phyloP scores from a whole-genome alignment of 2,113 vertebrate species.

The Petromus typicus region DNA sequence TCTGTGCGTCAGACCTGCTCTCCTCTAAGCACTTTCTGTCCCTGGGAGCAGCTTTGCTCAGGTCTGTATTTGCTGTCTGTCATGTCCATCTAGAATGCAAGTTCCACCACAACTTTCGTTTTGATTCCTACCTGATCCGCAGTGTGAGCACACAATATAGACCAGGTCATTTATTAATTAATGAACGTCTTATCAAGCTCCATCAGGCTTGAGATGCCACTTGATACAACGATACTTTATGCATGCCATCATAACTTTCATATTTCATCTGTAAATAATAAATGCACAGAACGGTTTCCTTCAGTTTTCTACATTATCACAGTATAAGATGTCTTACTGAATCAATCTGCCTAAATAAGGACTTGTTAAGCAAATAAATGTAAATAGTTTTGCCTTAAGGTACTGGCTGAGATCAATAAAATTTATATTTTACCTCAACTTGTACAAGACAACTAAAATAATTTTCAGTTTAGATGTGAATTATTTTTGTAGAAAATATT shows the following conservation, averaged over 20 bases:
- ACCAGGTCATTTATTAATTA: neutral
- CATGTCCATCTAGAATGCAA: neutral
- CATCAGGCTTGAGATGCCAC: neutral
- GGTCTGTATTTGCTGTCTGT: neutral
- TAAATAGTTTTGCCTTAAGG: conserved; percentile 25
- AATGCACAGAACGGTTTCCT: neutral
- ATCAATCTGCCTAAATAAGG: neutral
- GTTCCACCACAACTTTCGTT: neutral
- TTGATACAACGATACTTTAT: neutral
- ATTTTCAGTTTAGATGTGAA: conserved; percentile 22
- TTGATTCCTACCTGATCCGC: neutral
- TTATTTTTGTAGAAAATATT: conserved; percentile 17
- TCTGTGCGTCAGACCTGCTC: neutral
- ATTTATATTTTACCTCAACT: conserved; percentile 16
- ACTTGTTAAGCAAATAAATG: neutral
- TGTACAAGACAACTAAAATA: conserved; percentile 16
- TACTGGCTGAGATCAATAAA: neutral
- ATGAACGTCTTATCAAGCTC: neutral
- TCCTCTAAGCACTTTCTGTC: neutral
- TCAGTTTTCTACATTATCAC: neutral
- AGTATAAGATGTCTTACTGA: neutral
- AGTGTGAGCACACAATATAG: neutral
- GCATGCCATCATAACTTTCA: neutral
- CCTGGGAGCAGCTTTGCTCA: neutral
- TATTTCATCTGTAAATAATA: conserved; percentile 3